phyloP scores from a whole-genome alignment of 2,113 vertebrate genomes.

The Peromyscus leucopus region DNA sequence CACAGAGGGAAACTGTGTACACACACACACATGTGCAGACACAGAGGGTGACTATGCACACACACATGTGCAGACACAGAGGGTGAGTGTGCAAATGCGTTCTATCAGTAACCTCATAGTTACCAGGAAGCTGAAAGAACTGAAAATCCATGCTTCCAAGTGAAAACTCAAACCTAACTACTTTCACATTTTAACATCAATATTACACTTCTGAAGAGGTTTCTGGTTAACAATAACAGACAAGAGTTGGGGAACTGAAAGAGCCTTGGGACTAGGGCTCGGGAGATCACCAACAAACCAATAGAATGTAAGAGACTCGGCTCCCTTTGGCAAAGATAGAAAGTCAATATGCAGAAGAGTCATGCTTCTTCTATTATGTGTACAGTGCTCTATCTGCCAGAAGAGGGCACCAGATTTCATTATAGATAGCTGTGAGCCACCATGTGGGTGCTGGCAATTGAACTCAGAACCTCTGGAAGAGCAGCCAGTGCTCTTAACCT shows the following conservation, averaged over 20 bases:
- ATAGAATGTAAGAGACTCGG: conserved; percentile 25
- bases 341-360: conserved; percentile 11
- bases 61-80: background rate
- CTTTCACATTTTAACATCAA: conserved; percentile 57
- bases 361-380: too few species aligned
- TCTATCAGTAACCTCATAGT: background rate
- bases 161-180: conserved; percentile 32
- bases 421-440: too few species aligned
- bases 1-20: background rate
- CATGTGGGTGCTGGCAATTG: too few species aligned
- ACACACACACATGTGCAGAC: background rate
- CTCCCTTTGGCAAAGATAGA: background rate
- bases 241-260: background rate
- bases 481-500: too few species aligned
- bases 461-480: too few species aligned
- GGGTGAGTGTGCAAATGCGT: background rate
- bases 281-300: background rate
- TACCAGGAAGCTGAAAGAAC: conserved; percentile 8
- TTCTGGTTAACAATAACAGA: conserved; percentile 36
- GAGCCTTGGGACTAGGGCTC: background rate
- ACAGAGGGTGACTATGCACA: background rate
- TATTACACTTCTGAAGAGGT: conserved; percentile 19
- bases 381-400: too few species aligned
- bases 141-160: conserved; percentile 27
- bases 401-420: too few species aligned